phyloP scores from a whole-genome alignment of 2,888 invertebrate species.

The Hemaris fuciformis region DNA sequence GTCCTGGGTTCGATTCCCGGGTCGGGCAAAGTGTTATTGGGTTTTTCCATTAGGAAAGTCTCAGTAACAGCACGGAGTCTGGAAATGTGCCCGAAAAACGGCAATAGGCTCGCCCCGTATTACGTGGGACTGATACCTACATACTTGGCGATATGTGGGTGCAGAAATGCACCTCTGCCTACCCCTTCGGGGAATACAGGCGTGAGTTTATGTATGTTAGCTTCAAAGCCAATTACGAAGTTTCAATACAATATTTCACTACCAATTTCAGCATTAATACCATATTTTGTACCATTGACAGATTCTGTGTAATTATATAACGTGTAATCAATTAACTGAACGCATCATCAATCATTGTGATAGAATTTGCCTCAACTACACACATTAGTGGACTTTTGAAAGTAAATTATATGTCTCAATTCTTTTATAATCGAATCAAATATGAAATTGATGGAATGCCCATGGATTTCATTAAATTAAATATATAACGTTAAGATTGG shows the following conservation, averaged over 20 bases:
- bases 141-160: no score
- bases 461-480: background rate
- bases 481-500: background rate
- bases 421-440: background rate
- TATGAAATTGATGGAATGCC: background rate
- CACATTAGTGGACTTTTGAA: background rate
- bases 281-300: background rate
- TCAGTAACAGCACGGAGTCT: no score
- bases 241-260: background rate
- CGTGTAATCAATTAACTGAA: constrained; percentile 19
- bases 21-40: no score
- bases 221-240: no score
- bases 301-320: background rate
- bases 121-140: no score
- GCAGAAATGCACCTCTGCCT: no score
- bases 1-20: no score
- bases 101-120: no score
- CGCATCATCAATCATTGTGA: background rate
- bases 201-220: no score
- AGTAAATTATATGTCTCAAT: background rate
- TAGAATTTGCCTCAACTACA: background rate
- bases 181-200: no score
- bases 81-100: no score
- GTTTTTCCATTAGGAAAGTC: no score
- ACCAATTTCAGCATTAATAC: background rate